Conservation (phyloP, 2,113 vertebrate genomes). For the Cranoglanis bouderius region DNA sequence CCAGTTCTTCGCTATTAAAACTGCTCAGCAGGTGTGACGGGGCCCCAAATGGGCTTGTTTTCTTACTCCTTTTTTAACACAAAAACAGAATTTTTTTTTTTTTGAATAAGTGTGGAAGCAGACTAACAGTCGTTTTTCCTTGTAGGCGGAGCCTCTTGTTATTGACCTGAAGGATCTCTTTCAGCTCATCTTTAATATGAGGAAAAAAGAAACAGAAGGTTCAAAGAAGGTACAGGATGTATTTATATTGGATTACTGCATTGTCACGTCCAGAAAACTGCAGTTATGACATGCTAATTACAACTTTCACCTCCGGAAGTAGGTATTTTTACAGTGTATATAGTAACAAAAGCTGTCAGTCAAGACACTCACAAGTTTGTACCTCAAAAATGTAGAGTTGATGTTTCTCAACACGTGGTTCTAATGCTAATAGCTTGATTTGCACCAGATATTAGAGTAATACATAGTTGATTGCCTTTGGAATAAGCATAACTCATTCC, state of each 20-base stretch:
- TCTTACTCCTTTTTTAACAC: not conserved
- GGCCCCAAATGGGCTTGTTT: constrained; percentile 11
- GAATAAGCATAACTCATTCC: not conserved
- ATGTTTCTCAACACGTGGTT: not conserved
- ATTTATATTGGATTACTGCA: not conserved
- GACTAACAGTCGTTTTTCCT: constrained; percentile 33
- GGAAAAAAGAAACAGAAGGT: constrained; percentile 86
- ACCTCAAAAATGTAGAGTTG: not conserved
- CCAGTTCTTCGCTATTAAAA: constrained; percentile 98
- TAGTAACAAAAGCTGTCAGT: not conserved
- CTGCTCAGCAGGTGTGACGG: constrained; percentile 85
- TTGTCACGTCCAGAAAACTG: not conserved
- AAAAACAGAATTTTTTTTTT: not conserved
- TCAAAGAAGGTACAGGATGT: constrained; percentile 79
- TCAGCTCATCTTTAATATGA: constrained; percentile 92
- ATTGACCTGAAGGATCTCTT: constrained; percentile 97
- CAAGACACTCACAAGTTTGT: not conserved
- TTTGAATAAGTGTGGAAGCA: constrained; percentile 13
- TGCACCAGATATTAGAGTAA: not conserved
- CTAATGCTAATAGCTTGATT: not conserved
- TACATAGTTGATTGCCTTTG: not conserved
- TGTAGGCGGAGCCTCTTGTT: constrained; percentile 90
- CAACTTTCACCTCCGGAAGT: not conserved
- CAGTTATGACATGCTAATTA: not conserved
- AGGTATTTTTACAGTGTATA: not conserved